Percentiles rank a stretch among this genome's conserved stretches.
Evolutionary conservation across 2,113 vertebrate species (phyloP).

Genomic region (Cranoglanis bouderius): DNA sequence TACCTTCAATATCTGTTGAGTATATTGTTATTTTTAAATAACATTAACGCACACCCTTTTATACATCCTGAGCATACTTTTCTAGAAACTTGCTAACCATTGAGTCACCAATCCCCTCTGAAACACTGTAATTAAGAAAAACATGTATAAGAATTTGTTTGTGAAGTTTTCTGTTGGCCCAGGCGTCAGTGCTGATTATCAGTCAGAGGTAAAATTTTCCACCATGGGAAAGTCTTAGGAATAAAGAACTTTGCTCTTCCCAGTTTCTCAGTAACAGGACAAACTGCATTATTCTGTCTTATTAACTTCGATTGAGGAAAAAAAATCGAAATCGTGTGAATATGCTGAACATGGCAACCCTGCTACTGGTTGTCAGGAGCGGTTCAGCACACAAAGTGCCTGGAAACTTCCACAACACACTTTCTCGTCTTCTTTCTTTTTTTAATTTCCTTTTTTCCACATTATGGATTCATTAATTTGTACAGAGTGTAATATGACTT

Average conservation of each 20-base stretch:
- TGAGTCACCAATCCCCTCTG: too few species aligned
- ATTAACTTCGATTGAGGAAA: background rate
- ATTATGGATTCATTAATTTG: constrained; percentile 55
- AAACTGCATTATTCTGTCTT: background rate
- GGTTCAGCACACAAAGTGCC: constrained; percentile 17
- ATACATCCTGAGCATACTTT: too few species aligned
- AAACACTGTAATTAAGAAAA: too few species aligned
- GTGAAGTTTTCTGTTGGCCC: background rate
- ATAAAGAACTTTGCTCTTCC: background rate
- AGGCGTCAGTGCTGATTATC: background rate
- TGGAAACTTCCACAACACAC: background rate
- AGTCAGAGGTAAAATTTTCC: background rate
- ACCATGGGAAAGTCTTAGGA: background rate
- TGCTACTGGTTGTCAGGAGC: constrained; percentile 22
- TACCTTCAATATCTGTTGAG: too few species aligned
- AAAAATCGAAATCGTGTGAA: background rate
- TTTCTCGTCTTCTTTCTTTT: background rate
- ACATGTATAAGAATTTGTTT: too few species aligned
- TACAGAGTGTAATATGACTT: constrained; percentile 60
- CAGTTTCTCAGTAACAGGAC: background rate
- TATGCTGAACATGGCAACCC: constrained; percentile 5
- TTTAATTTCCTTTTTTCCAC: background rate
- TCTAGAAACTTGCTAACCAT: too few species aligned
- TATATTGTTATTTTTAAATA: too few species aligned
- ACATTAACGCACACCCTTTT: too few species aligned